Conservation (phyloP, 2,888 invertebrate genomes). For the Drosophila robusta region DNA sequence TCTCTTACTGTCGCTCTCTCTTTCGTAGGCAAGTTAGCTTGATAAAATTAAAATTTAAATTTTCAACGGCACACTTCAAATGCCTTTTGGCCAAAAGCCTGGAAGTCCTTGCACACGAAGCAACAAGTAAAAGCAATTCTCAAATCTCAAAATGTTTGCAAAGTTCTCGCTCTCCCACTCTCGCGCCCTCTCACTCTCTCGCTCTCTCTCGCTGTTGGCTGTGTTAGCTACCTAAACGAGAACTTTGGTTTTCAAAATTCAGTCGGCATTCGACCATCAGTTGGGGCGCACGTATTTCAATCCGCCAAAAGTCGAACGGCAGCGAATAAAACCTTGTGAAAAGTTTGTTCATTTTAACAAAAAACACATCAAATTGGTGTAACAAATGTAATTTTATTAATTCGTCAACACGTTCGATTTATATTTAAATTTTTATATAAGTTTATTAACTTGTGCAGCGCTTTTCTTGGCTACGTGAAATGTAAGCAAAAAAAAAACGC, state of each 20-base stretch:
- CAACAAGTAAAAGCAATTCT: constrained; percentile 36
- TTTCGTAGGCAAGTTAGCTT: constrained; percentile 20
- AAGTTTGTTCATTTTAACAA: constrained; percentile 9
- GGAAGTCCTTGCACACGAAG: constrained; percentile 34
- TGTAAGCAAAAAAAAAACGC: constrained; percentile 26
- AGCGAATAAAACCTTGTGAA: constrained; percentile 14
- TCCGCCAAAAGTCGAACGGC: constrained; percentile 26
- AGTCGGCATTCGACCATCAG: constrained; percentile 78
- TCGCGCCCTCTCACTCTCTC: constrained; percentile 6
- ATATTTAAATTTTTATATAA: constrained; percentile 2
- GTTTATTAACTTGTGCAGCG: constrained; percentile 10
- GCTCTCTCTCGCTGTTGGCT: constrained; percentile 38
- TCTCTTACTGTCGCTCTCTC: constrained; percentile 6
- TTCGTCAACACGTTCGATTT: constrained; percentile 1
- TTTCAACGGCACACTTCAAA: constrained; percentile 40
- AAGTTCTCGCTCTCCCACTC: constrained; percentile 14
- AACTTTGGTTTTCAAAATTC: constrained; percentile 78
- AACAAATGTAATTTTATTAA: neutral
- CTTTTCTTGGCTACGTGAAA: constrained; percentile 8
- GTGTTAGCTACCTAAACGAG: constrained; percentile 68
- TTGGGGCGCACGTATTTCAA: constrained; percentile 63
- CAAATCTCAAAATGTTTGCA: constrained; percentile 13
- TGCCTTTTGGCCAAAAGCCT: constrained; percentile 26
- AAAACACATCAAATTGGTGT: neutral
- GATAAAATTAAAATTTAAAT: constrained; percentile 29